Evolutionary conservation across 1,140 invertebrate genomes (phyloP), one percentile per base, ranked within the genome.

Genomic region (Laupala kohalensis): DNA sequence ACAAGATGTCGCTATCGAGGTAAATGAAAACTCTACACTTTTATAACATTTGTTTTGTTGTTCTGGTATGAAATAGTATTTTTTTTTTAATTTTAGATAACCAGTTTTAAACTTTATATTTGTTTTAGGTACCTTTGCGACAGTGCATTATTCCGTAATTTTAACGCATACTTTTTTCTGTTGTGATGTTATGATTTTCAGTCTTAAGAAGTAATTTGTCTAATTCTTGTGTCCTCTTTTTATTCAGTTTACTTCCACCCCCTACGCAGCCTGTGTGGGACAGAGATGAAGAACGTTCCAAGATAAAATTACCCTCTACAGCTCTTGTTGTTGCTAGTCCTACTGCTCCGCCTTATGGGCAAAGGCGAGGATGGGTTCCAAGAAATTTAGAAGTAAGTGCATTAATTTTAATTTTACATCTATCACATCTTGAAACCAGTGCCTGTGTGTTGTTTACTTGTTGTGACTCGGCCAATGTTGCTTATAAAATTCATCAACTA

Each of bases 271-370:
- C 89, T 25, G 85, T 93, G 37, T 94, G 90, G 89, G 94, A 96
- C 78, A 82, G 92, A 75, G 94, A 96, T 78, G 93, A 96, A 82
- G 93, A 95, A 78, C 84, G 87, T 73, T 78, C 84, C 28, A 87
- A 89, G 75, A 83, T 87, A 37, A 85, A 87, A 74, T 77, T 82
- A 28, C 80, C 83, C 19, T 83, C 84, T 74, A 82, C 86, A 64
- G 86, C 87, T 15, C 86, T 87, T 24, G 78, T 95, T 65, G 90
- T 95, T n/a, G 91, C 92, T 62, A 87, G 89, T 76, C 88, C 89
- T 62, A 90, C 90, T 76, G 92, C 94, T n/a, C 97, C 97, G 6
- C 95, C 96, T 1, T 99, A 99, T 86, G 96, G 96, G 0, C 90
- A 96, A 76, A 87, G 97, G 74, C 90, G 92, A 83, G 95, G 95